Evolutionary conservation across 2,113 vertebrate genomes (phyloP).

Genomic region (Cephalopholis sonnerati): DNA sequence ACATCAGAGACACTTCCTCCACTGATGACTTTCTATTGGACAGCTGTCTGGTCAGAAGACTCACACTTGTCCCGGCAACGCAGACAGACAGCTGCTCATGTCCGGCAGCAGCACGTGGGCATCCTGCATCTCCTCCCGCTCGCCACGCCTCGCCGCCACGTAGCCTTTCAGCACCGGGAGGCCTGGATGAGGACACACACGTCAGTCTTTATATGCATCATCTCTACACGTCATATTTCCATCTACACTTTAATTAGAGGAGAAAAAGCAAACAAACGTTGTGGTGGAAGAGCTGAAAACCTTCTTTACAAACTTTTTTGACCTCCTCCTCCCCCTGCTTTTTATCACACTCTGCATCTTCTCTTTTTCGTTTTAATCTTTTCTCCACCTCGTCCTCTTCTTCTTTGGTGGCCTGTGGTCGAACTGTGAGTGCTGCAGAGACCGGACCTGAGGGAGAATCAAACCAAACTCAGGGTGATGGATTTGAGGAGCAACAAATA

Average conservation of each 20-base stretch:
- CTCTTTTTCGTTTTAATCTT: conserved; percentile 87
- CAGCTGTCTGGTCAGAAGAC: conserved; percentile 33
- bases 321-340: conserved; percentile 86
- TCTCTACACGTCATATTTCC: not conserved
- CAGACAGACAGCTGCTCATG: conserved; percentile 83
- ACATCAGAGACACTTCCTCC: not conserved
- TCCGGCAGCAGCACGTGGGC: conserved; percentile 92
- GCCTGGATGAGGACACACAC: conserved; percentile 56
- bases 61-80: conserved; percentile 89
- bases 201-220: not conserved
- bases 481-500: not conserved
- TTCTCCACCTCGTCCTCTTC: conserved; percentile 49
- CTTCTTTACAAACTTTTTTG: conserved; percentile 99
- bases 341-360: conserved; percentile 73
- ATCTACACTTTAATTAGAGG: conserved; percentile 16
- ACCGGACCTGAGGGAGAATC: conserved; percentile 14
- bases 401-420: conserved; percentile 31
- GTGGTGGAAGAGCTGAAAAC: conserved; percentile 92
- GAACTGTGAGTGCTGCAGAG: conserved; percentile 8
- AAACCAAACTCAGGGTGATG: not conserved
- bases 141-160: conserved; percentile 92
- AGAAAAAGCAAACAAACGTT: conserved; percentile 69
- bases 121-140: conserved; percentile 98
- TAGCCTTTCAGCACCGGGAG: conserved; percentile 89
- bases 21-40: not conserved